phyloP scores from a whole-genome alignment of 2,888 invertebrate genomes.

The Dryobotodes eremita region DNA sequence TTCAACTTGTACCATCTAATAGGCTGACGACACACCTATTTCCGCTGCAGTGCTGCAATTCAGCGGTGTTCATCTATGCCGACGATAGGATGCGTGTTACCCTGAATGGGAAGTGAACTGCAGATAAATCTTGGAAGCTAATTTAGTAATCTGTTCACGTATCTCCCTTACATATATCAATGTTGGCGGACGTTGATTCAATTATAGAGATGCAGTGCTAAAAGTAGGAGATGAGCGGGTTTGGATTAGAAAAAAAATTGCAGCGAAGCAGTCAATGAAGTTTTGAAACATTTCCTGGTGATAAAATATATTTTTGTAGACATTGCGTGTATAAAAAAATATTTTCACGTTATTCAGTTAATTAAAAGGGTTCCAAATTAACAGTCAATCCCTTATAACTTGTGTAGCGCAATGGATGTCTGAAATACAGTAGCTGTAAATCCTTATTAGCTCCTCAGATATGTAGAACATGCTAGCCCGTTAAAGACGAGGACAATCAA shows the following conservation, averaged over 20 bases:
- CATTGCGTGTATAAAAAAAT: too few relatives aligned
- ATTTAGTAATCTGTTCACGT: conserved; percentile 78
- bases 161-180: conserved; percentile 76
- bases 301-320: too few relatives aligned
- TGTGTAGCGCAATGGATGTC: too few relatives aligned
- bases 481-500: too few relatives aligned
- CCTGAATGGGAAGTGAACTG: conserved; percentile 66
- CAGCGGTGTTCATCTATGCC: conserved; percentile 48
- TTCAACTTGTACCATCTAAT: conserved; percentile 51
- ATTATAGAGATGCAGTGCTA: conserved; percentile 64
- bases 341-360: too few relatives aligned
- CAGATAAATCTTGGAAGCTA: conserved; percentile 74
- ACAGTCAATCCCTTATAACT: too few relatives aligned
- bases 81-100: conserved; percentile 58
- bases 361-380: too few relatives aligned
- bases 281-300: too few relatives aligned
- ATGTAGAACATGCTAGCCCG: too few relatives aligned
- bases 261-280: too few relatives aligned
- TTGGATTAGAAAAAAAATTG: not conserved
- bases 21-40: conserved; percentile 47
- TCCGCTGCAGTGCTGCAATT: conserved; percentile 51
- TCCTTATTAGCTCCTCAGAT: too few relatives aligned
- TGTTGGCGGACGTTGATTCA: conserved; percentile 76
- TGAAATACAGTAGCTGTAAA: too few relatives aligned
- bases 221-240: conserved; percentile 47